Conservation (phyloP, 2,113 vertebrate genomes). For the Atrichornis clamosus region DNA sequence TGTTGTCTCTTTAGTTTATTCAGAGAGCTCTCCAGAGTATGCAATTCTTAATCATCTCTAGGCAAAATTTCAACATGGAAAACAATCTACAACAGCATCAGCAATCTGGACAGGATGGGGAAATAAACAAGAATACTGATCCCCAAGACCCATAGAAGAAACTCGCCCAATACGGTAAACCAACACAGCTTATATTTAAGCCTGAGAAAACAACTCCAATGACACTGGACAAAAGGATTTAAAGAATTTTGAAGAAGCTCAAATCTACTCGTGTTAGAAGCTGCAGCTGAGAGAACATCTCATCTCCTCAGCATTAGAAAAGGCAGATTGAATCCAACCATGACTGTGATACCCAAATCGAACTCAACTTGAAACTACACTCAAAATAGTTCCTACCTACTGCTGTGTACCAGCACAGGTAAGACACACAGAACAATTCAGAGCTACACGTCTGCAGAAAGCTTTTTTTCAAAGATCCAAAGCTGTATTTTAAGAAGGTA, state of each 20-base stretch:
- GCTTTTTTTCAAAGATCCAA: neutral
- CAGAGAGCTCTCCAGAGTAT: neutral
- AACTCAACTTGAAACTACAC: neutral
- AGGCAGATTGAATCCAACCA: neutral
- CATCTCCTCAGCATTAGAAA: neutral
- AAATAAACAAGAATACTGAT: neutral
- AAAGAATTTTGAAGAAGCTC: neutral
- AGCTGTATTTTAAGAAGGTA: neutral
- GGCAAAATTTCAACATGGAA: neutral
- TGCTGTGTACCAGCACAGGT: neutral
- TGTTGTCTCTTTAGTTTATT: neutral
- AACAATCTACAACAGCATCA: neutral
- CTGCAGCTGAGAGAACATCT: neutral
- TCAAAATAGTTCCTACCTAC: neutral
- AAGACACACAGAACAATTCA: neutral
- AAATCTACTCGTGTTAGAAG: neutral
- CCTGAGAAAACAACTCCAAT: neutral
- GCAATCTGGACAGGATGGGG: neutral
- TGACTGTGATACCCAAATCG: neutral
- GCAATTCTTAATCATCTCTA: neutral
- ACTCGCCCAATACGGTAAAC: neutral
- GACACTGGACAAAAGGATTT: neutral
- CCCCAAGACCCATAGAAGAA: neutral
- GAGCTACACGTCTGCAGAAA: neutral
- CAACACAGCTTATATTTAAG: neutral